phyloP scores from a whole-genome alignment of 2,888 invertebrate species.

The Melanchra persicariae region DNA sequence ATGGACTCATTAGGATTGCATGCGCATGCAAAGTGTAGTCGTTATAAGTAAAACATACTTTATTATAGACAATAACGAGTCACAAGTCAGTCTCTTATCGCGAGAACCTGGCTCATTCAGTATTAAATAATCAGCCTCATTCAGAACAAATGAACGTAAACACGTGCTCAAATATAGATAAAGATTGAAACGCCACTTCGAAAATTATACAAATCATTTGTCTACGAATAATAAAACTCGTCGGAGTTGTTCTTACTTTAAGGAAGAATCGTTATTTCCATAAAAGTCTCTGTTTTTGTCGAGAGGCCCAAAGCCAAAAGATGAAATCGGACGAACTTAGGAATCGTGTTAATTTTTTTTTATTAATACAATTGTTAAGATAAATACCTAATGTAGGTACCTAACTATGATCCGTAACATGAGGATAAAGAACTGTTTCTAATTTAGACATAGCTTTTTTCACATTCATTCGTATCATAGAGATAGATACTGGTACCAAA shows the following conservation, averaged over 20 bases:
- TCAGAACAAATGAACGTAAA: conserved; percentile 34
- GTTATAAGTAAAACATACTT: conserved; percentile 12
- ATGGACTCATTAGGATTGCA: too few species aligned
- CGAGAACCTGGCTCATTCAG: conserved; percentile 35
- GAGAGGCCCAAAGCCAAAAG: not conserved
- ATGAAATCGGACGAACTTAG: too few species aligned
- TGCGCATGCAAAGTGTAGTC: too few species aligned
- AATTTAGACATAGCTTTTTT: not conserved
- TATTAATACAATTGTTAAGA: not conserved
- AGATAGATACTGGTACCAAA: too few species aligned
- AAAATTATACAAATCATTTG: too few species aligned
- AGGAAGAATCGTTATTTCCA: not conserved
- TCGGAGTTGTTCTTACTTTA: not conserved
- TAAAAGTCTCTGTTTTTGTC: not conserved
- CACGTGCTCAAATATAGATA: conserved; percentile 31
- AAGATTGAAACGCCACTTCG: not conserved
- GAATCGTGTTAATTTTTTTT: too few species aligned
- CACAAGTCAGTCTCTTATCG: conserved; percentile 40
- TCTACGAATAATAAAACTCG: too few species aligned
- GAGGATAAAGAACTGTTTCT: not conserved
- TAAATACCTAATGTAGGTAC: not conserved
- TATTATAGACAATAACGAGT: conserved; percentile 15
- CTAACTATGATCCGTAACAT: not conserved
- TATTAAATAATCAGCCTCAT: conserved; percentile 10
- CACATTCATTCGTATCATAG: too few species aligned